Conservation (phyloP, 2,888 invertebrate species). For the Drosophila paranaensis region DNA sequence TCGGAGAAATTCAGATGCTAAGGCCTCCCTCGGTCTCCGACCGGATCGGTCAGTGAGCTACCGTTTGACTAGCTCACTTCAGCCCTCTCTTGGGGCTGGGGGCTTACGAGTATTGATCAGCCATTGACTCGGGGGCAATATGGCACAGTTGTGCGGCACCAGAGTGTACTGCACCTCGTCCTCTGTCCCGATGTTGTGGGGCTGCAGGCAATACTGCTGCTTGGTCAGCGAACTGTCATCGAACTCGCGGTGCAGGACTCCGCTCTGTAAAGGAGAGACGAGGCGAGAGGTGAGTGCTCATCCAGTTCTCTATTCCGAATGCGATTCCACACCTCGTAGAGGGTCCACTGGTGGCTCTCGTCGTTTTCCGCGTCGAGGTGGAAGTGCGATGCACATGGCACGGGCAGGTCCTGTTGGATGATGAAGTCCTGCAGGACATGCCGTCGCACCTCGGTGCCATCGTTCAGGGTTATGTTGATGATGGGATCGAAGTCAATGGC, state of each 20-base stretch:
- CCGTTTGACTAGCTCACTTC: background rate
- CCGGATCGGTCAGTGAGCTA: background rate
- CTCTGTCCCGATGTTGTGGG: background rate
- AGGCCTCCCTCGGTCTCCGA: background rate
- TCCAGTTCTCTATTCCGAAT: too few relatives aligned
- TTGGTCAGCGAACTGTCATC: conserved; percentile 8
- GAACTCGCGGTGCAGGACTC: background rate
- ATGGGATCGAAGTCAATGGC: conserved; percentile 19
- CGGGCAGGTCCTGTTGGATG: conserved; percentile 39
- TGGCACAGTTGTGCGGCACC: conserved; percentile 36
- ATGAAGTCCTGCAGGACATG: conserved; percentile 38
- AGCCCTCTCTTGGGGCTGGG: background rate
- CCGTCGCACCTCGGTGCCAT: conserved; percentile 4
- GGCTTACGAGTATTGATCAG: conserved; percentile 9
- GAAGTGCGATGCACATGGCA: conserved; percentile 45
- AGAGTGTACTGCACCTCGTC: background rate
- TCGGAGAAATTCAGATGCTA: background rate
- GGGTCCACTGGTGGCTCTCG: conserved; percentile 32
- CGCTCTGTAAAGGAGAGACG: conserved; percentile 28
- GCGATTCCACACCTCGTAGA: conserved; percentile 34
- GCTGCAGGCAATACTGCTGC: conserved; percentile 48
- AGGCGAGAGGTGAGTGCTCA: too few relatives aligned
- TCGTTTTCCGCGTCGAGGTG: conserved; percentile 2
- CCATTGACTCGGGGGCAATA: background rate
- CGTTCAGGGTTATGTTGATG: conserved; percentile 27